Base-by-base conservation (phyloP, 1,140 invertebrate species). In the Pectinophora gossypiella region DNA sequence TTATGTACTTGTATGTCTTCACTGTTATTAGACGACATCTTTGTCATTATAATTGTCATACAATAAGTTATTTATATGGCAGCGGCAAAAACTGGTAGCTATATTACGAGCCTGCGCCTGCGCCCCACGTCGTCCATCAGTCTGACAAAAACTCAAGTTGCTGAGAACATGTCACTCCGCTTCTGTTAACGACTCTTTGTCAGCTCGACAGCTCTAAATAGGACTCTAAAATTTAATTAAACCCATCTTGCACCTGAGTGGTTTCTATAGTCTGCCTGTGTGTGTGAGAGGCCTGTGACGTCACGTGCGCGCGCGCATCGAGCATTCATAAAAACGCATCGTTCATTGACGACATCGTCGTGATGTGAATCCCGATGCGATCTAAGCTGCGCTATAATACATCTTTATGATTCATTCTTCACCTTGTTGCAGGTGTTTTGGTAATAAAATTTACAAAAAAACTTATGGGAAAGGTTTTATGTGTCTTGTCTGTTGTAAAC, bases 331-430 rank as follows among this genome's bases (percentile, higher is more conserved):
- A 51, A 56, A 51, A 48, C 35, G 13, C 42, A 43, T 20, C 48
- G 16, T 40, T 40, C 36, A 40, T 40, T 40, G 36, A 40, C 36
- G 36, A 40, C 23, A n/a, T n/a, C 27, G 36, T 40, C 36, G 36
- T 18, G 36, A 40, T 40, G 36, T 40, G 36, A 7, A 56, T 56
- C 40, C 21, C n/a, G 12, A 19, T 51, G 36, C 19, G 22, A 40
- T 40, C 36, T 15, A 40, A 1, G 36, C 27, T 32, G 2, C 27
- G 15, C 27, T 38, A 57, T 48, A 16, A 36, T 42, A 47, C 35
- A 48, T 51, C 23, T 55, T 51, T 56, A 48, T 51, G 48, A 51
- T 45, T 48, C 48, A 51, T 38, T 36, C 20, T 19, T 45, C n/a
- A 40, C 36, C 36, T 40, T 40, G 16, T 15, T 15, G 36, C 36